Conservation (phyloP, 2,113 vertebrate genomes). For the Aegotheles bennettii region DNA sequence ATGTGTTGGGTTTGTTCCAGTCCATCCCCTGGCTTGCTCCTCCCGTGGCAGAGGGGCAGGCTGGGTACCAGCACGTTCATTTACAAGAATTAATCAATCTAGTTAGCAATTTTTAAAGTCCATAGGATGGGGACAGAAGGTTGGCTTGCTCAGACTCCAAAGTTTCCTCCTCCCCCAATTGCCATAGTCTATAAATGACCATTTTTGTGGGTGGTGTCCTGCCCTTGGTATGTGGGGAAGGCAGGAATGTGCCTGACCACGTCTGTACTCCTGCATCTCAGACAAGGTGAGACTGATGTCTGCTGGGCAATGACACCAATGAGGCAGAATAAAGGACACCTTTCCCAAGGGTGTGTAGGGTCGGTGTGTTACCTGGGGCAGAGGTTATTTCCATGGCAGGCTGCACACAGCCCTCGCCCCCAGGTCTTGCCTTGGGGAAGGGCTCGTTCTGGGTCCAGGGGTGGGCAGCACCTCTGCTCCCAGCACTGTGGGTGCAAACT, state of each 20-base stretch:
- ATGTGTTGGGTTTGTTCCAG: not conserved
- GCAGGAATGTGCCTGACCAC: not conserved
- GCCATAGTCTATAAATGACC: not conserved
- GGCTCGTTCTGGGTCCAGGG: not conserved
- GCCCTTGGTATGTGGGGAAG: not conserved
- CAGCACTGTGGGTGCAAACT: not conserved
- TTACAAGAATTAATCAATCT: not conserved
- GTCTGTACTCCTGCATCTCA: not conserved
- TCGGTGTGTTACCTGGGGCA: too few relatives aligned
- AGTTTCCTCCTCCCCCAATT: not conserved
- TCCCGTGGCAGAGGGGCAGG: not conserved
- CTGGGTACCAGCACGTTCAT: rapidly evolving
- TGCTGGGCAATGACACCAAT: not conserved
- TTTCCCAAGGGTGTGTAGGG: not conserved
- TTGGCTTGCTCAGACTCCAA: not conserved
- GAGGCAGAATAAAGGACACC: too few relatives aligned
- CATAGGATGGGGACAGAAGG: not conserved
- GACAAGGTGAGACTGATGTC: not conserved
- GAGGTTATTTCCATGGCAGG: not conserved
- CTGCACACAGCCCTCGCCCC: not conserved
- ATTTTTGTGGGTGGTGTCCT: not conserved
- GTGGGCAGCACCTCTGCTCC: not conserved
- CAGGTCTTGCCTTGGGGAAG: not conserved
- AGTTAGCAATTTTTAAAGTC: not conserved
- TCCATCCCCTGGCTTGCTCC: not conserved